Conservation (phyloP, 1,140 invertebrate species). For the Papilio aristodemus region DNA sequence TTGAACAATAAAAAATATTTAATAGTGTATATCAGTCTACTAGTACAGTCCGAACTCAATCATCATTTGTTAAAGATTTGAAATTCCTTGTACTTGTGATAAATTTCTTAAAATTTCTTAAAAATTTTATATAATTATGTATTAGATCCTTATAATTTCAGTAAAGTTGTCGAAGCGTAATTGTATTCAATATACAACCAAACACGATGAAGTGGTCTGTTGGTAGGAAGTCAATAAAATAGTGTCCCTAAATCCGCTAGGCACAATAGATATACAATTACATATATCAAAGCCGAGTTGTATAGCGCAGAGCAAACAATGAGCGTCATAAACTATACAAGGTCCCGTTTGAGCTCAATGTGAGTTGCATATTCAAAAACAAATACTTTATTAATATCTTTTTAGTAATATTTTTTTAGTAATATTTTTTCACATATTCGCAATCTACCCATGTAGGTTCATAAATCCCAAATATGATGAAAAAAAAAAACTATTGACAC, state of each 20-base stretch:
- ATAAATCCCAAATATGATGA: background rate
- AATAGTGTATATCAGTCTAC: too few relatives aligned
- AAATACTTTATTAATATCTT: background rate
- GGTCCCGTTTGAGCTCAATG: conserved; percentile 24
- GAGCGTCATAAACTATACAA: conserved; percentile 53
- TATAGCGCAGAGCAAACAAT: conserved; percentile 51
- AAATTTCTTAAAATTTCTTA: background rate
- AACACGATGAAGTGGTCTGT: conserved; percentile 46
- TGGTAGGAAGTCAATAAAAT: conserved; percentile 63
- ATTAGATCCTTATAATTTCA: background rate
- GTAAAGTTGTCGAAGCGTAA: background rate
- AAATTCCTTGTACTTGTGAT: too few relatives aligned
- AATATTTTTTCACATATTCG: too few relatives aligned
- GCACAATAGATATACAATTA: conserved; percentile 40
- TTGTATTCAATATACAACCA: conserved; percentile 34
- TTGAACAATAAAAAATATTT: too few relatives aligned
- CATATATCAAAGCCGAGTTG: conserved; percentile 23
- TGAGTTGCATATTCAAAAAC: conserved; percentile 15
- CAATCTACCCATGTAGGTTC: too few relatives aligned
- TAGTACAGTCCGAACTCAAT: too few relatives aligned
- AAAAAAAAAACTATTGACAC: too few relatives aligned
- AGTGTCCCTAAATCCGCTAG: conserved; percentile 45
- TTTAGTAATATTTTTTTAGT: too few relatives aligned
- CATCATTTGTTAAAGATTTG: too few relatives aligned
- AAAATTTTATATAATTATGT: too few relatives aligned